Base-by-base conservation (phyloP, 1,140 invertebrate species). In the Trinorchestia longiramus region DNA sequence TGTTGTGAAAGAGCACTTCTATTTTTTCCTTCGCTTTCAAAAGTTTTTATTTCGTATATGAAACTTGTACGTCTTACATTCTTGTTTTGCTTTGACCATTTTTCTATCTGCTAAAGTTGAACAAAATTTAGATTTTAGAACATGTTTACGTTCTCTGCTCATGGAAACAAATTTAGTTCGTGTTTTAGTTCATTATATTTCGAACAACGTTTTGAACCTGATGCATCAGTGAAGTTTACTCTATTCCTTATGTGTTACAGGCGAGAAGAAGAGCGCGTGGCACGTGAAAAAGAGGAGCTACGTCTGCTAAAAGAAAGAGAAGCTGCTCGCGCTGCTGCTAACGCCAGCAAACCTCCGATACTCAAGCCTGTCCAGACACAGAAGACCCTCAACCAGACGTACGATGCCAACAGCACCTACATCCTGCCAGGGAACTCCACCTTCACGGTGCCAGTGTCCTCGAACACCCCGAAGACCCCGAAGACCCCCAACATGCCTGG, bases 231-330 rank as follows among this genome's bases (percentile, higher is more conserved):
- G 28, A 36, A 77, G 15, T 23, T 77, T 11, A 77, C 36, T 15
- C 6, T 19, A 53, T 8, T 8, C 19, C 19, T 6, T 53, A 28
- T 77, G 62, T 77, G 62, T 28, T 77, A 28, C 43, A 90, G 88
- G 43, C 88, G 95, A 41, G 96, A 96, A 95, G 95, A n/a, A 28
- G 96, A 96, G 87, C 96, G 96, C 47, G 95, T 96, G 62, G 88
- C 95, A 28, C 92, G 96, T 77, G 96, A 96, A 87, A 95, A 95
- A 44, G 95, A 95, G 88, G 96, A 96, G 47, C n/a, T 96, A 28
- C 96, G 95, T 28, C 95, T 47, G 0, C 91, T 96, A 40, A 96
- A 95, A 44, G 57, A 95, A 42, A 88, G 95, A 43, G 96, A 96
- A 95, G 96, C 95, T 42, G 88, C 88, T 90, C 62, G 62, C 1